Evolutionary conservation across 2,888 invertebrate genomes (phyloP).

Genomic region (Archips xylosteana): DNA sequence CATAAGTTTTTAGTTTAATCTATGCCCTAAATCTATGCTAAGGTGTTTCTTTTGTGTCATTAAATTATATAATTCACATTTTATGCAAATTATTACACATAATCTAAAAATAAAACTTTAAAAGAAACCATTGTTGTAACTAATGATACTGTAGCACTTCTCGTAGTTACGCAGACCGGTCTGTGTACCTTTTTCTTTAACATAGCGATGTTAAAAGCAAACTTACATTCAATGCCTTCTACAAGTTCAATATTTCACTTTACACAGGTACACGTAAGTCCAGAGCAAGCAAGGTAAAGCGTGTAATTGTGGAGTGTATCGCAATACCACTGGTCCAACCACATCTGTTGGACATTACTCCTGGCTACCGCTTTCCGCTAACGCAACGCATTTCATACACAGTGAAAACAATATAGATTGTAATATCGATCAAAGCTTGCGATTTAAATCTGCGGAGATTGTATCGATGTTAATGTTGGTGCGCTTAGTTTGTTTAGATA

Average conservation of each 20-base stretch:
- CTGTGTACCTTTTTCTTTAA: slow-evolving; percentile 10
- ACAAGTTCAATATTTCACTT: slow-evolving; percentile 3
- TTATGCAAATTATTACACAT: too few species aligned
- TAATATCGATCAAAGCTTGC: slow-evolving; percentile 26
- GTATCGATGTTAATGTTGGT: slow-evolving; percentile 28
- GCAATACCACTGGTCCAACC: not conserved
- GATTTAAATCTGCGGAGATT: slow-evolving; percentile 33
- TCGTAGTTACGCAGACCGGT: slow-evolving; percentile 29
- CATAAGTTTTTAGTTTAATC: too few species aligned
- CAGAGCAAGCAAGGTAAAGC: slow-evolving; percentile 24
- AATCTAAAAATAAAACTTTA: not conserved
- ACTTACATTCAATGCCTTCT: slow-evolving; percentile 16
- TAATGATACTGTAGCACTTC: slow-evolving; percentile 12
- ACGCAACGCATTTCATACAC: slow-evolving; percentile 36
- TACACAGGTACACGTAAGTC: not conserved
- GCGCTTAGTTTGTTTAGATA: not conserved
- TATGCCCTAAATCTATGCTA: too few species aligned
- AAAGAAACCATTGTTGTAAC: slow-evolving; percentile 54
- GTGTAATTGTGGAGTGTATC: slow-evolving; percentile 8
- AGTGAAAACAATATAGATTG: slow-evolving; percentile 36
- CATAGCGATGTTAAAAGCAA: not conserved
- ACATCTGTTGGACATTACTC: slow-evolving; percentile 34
- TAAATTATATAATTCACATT: not conserved
- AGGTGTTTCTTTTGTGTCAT: too few species aligned
- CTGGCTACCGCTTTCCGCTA: slow-evolving; percentile 37